A percentile compares a stretch with the other conserved stretches of the same genome.
Conservation (phyloP, 2,113 vertebrate species). For the Echinops telfairi region DNA sequence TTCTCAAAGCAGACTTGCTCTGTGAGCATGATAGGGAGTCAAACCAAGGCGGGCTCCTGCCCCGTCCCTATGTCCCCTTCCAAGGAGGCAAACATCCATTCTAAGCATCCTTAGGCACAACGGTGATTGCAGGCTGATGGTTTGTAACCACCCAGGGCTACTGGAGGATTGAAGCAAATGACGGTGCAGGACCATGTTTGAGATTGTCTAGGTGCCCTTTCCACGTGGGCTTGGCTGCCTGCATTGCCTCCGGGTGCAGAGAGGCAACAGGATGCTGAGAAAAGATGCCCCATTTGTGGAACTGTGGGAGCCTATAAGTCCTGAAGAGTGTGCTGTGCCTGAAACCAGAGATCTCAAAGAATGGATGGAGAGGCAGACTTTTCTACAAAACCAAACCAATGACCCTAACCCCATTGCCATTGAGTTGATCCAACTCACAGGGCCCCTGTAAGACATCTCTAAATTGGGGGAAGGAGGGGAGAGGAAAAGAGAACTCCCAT, state of each 20-base stretch:
- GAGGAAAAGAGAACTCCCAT: background rate
- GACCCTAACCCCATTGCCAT: background rate
- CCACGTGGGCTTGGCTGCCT: background rate
- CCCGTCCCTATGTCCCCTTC: rapidly evolving
- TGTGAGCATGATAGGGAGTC: background rate
- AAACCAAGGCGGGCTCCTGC: background rate
- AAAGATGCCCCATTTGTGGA: constrained; percentile 15
- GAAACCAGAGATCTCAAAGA: background rate
- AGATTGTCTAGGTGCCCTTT: background rate
- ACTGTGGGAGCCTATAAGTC: background rate
- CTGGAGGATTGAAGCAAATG: background rate
- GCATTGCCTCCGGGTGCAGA: background rate
- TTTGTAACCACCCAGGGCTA: background rate
- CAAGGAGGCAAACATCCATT: background rate
- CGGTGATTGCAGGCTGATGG: background rate
- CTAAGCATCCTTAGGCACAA: background rate
- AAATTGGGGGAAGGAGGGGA: background rate
- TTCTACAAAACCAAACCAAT: background rate
- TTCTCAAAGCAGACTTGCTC: background rate
- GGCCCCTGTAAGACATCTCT: background rate
- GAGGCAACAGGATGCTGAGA: background rate
- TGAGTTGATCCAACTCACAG: background rate
- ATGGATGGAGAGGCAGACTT: background rate
- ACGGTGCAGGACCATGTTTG: background rate
- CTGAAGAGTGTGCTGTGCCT: background rate